Evolutionary conservation across 1,140 invertebrate genomes (phyloP).

Genomic region (Drosophila pseudoananassae): DNA sequence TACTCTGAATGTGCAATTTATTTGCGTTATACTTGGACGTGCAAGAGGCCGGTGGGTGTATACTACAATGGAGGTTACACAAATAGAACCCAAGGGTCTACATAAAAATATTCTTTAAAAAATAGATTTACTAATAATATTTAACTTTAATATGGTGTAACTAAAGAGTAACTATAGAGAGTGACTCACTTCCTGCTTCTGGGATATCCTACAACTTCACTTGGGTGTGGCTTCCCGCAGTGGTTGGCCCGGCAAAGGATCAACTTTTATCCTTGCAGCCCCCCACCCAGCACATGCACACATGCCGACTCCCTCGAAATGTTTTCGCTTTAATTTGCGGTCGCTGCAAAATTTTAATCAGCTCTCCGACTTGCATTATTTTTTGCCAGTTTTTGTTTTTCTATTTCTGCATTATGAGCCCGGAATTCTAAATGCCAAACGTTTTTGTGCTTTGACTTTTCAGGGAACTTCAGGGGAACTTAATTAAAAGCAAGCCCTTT

Average conservation of each 20-base stretch:
- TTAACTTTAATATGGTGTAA: too few species aligned
- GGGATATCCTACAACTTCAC: conserved; percentile 1
- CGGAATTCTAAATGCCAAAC: conserved; percentile 39
- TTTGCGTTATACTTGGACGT: conserved; percentile 75
- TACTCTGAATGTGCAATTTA: conserved; percentile 79
- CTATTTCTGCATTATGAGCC: conserved; percentile 44
- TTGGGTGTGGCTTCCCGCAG: conserved; percentile 16
- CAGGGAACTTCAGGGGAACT: not conserved
- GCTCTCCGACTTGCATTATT: conserved; percentile 26
- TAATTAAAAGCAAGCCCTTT: not conserved
- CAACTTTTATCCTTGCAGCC: conserved; percentile 53
- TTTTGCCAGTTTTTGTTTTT: conserved; percentile 18
- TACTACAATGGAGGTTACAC: not conserved
- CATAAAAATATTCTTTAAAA: too few species aligned
- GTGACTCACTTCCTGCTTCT: conserved; percentile 14
- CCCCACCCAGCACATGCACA: conserved; percentile 33
- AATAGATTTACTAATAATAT: too few species aligned
- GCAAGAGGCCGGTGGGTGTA: conserved; percentile 17
- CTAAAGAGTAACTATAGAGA: not conserved
- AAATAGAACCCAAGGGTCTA: not conserved
- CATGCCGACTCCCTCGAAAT: conserved; percentile 53
- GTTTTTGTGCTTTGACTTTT: conserved; percentile 20
- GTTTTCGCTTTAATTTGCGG: conserved; percentile 78
- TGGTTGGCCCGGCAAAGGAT: conserved; percentile 46
- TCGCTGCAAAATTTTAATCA: conserved; percentile 75